Evolutionary conservation across 2,888 invertebrate species (phyloP), one percentile per base, ranked within the genome.

Genomic region (Scaptomyza reducta): DNA sequence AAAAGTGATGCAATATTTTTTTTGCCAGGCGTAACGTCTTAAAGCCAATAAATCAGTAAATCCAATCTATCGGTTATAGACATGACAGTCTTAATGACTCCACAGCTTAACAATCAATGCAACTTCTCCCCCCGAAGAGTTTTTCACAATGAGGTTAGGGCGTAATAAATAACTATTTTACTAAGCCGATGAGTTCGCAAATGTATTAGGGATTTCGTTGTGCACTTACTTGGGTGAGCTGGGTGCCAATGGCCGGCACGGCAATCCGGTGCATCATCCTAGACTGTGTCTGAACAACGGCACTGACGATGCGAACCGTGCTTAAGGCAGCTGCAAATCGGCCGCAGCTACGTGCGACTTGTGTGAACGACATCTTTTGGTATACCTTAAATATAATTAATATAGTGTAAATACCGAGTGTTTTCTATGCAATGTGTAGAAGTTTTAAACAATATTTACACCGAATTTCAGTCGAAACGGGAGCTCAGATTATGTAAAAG

Each of bases 291-390:
- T 85, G 90, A 45, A 44, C 56, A 44, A 62, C 50, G 55, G 80
- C 70, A 75, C 78, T 80, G 62, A 77, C 73, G 40, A 80, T 51
- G 69, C 81, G 78, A 58, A 78, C 67, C 61, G 82, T 79, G 81
- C 80, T 86, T 60, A 83, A 76, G 49, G 84, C 82, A 70, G 74
- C 81, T 57, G 84, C 87, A 60, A 90, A 77, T 60, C 90, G 90
- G 77, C 88, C 77, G 75, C 90, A 89, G 67, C 82, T 88, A 73
- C 91, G 91, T 66, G 87, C 89, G 76, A 90, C 78, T 89, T 90
- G 91, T 81, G 91, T 86, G 75, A 91, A 82, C 83, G 91, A 90
- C 91, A 91, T 91, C 62, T 91, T 70, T 58, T 69, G 65, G 56
- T 62, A 60, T 49, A 70, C 54, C 82, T 83, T 58, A 11, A 74